phyloP scores from a whole-genome alignment of 1,140 invertebrate genomes.

The Trachymyrmex septentrionalis region DNA sequence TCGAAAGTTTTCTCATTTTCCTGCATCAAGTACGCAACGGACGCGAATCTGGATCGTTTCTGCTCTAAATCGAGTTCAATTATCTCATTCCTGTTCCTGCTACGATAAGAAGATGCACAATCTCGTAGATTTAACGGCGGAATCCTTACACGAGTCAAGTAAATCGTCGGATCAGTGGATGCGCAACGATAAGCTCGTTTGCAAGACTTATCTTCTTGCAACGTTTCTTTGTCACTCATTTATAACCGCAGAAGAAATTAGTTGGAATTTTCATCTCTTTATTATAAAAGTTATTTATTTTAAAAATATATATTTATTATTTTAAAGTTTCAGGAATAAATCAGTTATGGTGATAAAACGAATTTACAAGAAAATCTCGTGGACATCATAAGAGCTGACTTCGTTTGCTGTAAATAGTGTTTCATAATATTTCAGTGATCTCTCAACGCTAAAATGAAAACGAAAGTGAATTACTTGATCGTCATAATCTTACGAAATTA shows the following conservation, averaged over 20 bases:
- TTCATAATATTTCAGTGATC: conserved; percentile 40
- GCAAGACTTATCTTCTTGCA: neutral
- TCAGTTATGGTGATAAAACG: neutral
- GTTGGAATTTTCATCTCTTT: neutral
- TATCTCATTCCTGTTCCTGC: conserved; percentile 14
- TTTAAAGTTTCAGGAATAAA: conserved; percentile 1
- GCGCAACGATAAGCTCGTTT: neutral
- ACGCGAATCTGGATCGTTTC: neutral
- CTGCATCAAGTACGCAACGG: conserved; percentile 19
- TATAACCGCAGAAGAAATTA: neutral
- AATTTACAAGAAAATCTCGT: conserved; percentile 4
- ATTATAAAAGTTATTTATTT: neutral
- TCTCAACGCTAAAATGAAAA: neutral
- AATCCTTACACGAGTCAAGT: conserved; percentile 4
- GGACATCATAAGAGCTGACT: neutral
- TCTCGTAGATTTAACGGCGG: conserved; percentile 21
- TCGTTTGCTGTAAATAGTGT: conserved; percentile 14
- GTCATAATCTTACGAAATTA: conserved; percentile 37
- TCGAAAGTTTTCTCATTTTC: conserved; percentile 70
- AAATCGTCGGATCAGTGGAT: conserved; percentile 11
- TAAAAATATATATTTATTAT: neutral
- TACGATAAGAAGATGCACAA: neutral
- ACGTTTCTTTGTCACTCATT: neutral
- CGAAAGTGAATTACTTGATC: conserved; percentile 40
- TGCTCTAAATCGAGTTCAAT: conserved; percentile 7